Evolutionary conservation across 2,888 invertebrate genomes (phyloP), one percentile per base, ranked within the genome.

Genomic region (Boloria selene): DNA sequence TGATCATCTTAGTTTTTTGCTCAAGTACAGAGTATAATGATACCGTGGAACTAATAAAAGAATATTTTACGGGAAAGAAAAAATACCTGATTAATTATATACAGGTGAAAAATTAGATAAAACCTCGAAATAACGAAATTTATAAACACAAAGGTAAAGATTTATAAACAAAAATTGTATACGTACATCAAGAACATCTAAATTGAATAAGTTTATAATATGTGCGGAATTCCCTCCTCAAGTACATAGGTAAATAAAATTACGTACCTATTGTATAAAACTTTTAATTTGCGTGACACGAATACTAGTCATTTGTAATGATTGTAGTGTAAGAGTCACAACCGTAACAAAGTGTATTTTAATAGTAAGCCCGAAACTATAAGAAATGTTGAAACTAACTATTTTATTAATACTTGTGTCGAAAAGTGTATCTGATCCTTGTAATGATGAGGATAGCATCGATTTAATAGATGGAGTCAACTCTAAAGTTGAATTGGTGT

Each of bases 221-320:
- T 13, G 47, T 54, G 44, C 56, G 80, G 82, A 77, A 81, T 79
- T 81, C 79, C 83, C 82, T 80, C 70, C 70, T 71, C 77, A 78
- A 78, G 72, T 78, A 79, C n/a, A n/a, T n/a, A 22, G 22, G 22
- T 22, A 22, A 22, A 22, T 3, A 2, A n/a, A 22, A 1, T 22
- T 22, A 78, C 58, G 61, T 62, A 22, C 16, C 38, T 47, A 31
- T 56, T 47, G 17, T 26, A 56, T 2, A 14, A 1, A 31, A 59
- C 49, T 31, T 64, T 66, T 71, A 60, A 45, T 68, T 61, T 51
- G 53, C 55, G 18, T 61, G 38, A 51, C 17, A 18, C 5, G 22
- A 6, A 49, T 10, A 31, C 58, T 17, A 16, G 17, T 2, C 17
- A 17, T 14, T 49, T 14, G 16, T 31, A 59, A 49, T n/a, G 14